phyloP scores from a whole-genome alignment of 1,140 invertebrate species.

The Trichomalopsis sarcophagae region DNA sequence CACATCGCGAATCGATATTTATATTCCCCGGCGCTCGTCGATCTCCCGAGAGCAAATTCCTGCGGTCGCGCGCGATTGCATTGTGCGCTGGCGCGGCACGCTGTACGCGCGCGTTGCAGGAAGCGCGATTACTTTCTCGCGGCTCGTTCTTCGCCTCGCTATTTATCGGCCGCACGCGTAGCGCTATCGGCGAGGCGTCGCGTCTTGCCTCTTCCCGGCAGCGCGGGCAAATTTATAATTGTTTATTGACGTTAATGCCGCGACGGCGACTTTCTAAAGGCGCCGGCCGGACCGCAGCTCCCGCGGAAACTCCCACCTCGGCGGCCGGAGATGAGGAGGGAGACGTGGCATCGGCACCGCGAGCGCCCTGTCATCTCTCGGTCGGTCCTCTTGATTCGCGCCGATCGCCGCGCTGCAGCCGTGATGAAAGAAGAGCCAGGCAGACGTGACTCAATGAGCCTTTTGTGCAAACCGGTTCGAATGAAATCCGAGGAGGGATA shows the following conservation, averaged over 20 bases:
- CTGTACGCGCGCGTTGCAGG: not conserved
- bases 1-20: conserved; percentile 6
- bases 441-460: conserved; percentile 46
- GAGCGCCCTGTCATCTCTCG: conserved; percentile 57
- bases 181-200: not conserved
- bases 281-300: conserved; percentile 21
- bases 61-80: not conserved
- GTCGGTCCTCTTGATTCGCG: conserved; percentile 39
- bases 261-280: conserved; percentile 65
- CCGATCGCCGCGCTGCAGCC: conserved; percentile 50
- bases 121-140: conserved; percentile 11
- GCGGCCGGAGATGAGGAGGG: not conserved
- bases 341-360: not conserved
- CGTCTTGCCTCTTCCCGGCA: too few relatives aligned
- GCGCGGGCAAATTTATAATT: too few relatives aligned
- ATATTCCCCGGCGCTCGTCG: not conserved
- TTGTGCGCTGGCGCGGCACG: not conserved
- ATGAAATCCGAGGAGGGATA: not conserved
- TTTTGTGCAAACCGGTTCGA: conserved; percentile 48
- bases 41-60: not conserved
- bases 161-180: not conserved
- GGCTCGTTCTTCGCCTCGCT: not conserved
- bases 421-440: conserved; percentile 50
- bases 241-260: conserved; percentile 70
- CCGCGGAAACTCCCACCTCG: conserved; percentile 29